phyloP scores from a whole-genome alignment of 2,888 invertebrate genomes.

The Zootermopsis nevadensis region DNA sequence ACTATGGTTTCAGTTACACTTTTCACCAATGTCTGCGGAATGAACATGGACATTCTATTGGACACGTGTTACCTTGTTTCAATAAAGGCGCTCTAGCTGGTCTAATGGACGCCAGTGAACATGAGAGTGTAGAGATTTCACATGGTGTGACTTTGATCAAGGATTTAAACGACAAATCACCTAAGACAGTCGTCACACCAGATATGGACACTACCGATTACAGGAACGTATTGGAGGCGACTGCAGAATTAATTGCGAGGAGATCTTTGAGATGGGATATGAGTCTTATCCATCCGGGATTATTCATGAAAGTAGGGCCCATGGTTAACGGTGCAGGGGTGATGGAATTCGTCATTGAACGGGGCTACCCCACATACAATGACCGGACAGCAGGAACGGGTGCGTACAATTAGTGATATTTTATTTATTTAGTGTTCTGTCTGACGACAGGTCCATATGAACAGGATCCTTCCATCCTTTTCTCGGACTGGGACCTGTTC shows the following conservation, averaged over 20 bases:
- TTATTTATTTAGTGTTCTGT: too few relatives aligned
- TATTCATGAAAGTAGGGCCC: slow-evolving; percentile 80
- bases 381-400: slow-evolving; percentile 74
- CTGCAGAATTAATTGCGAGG: slow-evolving; percentile 74
- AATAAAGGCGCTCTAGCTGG: slow-evolving; percentile 49
- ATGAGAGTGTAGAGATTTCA: slow-evolving; percentile 74
- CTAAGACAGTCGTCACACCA: slow-evolving; percentile 74
- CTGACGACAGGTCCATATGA: too few relatives aligned
- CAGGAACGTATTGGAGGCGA: slow-evolving; percentile 77
- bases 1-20: not conserved
- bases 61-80: slow-evolving; percentile 44
- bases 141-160: slow-evolving; percentile 73
- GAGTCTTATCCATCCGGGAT: slow-evolving; percentile 77
- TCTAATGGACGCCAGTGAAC: slow-evolving; percentile 69
- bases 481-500: too few relatives aligned
- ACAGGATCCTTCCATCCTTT: too few relatives aligned
- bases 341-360: slow-evolving; percentile 80
- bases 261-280: slow-evolving; percentile 82
- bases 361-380: slow-evolving; percentile 63
- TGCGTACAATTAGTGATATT: slow-evolving; percentile 58
- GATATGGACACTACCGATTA: slow-evolving; percentile 79
- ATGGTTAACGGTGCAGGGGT: slow-evolving; percentile 63
- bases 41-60: not conserved
- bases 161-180: slow-evolving; percentile 71
- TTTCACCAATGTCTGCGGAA: slow-evolving; percentile 11